Conservation (phyloP, 2,888 invertebrate species). For the Oegoconia quadripuncta region DNA sequence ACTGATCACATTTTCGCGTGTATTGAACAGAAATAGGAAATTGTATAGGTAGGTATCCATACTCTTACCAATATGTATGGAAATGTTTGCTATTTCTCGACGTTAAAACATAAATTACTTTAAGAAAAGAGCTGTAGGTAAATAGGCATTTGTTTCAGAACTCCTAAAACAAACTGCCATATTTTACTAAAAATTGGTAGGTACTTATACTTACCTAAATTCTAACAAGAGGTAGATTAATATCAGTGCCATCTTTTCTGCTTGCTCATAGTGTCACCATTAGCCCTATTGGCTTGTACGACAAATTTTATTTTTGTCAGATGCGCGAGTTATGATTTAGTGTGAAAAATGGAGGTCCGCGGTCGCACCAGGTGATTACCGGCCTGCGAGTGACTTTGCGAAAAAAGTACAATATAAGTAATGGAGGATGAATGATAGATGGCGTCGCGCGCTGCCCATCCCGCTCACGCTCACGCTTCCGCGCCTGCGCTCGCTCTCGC, state of each 20-base stretch:
- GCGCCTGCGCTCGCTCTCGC: conserved; percentile 33
- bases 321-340: conserved; percentile 76
- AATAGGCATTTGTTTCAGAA: conserved; percentile 5
- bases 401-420: conserved; percentile 79
- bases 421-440: conserved; percentile 79
- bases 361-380: conserved; percentile 78
- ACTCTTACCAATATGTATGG: conserved; percentile 10
- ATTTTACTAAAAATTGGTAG: conserved; percentile 5
- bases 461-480: conserved; percentile 41
- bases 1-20: conserved; percentile 8
- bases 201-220: conserved; percentile 6
- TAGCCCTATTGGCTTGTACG: conserved; percentile 73
- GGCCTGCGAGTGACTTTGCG: conserved; percentile 76
- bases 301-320: conserved; percentile 78
- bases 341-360: conserved; percentile 74
- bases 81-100: conserved; percentile 4
- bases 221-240: conserved; percentile 40
- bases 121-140: not conserved
- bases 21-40: not conserved
- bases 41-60: not conserved
- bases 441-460: conserved; percentile 48
- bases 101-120: conserved; percentile 8
- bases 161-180: conserved; percentile 5
- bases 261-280: conserved; percentile 66
- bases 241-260: conserved; percentile 47